These are phyloP conservation scores for Galbula dea DNA, from an alignment of 2,113 vertebrate species.

Conservation along the genomic window DNA sequence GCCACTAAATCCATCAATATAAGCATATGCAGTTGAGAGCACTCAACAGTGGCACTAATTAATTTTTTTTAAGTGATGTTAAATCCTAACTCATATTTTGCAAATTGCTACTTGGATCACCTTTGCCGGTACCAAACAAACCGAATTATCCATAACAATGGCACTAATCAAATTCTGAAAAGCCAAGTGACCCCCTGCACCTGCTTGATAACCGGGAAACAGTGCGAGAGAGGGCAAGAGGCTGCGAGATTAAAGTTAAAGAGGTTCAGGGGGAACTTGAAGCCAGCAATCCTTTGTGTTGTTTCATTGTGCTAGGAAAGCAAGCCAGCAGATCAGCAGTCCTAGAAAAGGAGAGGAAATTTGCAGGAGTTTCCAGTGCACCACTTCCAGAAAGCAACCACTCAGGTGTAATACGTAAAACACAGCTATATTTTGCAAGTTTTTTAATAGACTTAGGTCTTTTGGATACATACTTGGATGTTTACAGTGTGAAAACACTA, in stretches of 20 bases:
- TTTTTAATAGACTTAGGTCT: background rate
- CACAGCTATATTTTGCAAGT: background rate
- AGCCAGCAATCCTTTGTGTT: background rate
- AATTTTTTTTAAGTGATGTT: background rate
- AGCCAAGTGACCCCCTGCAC: constrained; percentile 11
- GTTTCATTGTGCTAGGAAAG: background rate
- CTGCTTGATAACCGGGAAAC: constrained; percentile 3
- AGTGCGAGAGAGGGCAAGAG: background rate
- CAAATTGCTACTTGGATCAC: constrained; percentile 10
- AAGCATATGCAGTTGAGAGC: background rate
- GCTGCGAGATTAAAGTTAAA: constrained; percentile 16
- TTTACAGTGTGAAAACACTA: background rate
- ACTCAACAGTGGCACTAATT: background rate
- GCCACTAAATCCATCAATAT: background rate
- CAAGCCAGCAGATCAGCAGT: background rate
- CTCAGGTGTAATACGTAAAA: background rate
- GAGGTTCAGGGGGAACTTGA: constrained; percentile 4
- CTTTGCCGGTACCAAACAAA: constrained; percentile 14
- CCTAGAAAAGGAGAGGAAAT: background rate
- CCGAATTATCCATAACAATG: background rate
- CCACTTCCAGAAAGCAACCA: background rate
- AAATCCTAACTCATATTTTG: constrained; percentile 39
- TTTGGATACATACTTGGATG: background rate
- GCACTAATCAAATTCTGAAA: constrained; percentile 25
- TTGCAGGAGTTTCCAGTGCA: background rate